A percentile compares a stretch with the other conserved stretches of the same genome.
These are phyloP conservation scores for Adelosebastes latens DNA, from an alignment of 2,797 vertebrate genomes.

Conservation along the genomic window DNA sequence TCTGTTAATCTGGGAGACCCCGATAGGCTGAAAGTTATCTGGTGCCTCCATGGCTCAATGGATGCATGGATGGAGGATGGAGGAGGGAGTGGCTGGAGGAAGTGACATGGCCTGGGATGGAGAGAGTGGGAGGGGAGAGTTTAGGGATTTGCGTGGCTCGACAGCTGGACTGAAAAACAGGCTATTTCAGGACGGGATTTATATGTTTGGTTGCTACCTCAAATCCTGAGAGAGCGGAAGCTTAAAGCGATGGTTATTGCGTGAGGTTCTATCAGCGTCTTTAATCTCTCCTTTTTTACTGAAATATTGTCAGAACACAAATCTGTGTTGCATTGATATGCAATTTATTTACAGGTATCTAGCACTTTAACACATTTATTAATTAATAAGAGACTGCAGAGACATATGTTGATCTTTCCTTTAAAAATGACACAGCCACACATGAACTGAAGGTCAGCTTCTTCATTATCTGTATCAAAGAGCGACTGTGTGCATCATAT, in stretches of 20 bases:
- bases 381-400: neutral
- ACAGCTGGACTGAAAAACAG: slow-evolving; percentile 85
- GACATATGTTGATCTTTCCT: neutral
- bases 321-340: neutral
- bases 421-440: neutral
- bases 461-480: neutral
- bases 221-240: slow-evolving; percentile 76
- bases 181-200: slow-evolving; percentile 86
- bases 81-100: slow-evolving; percentile 65
- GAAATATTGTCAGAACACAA: slow-evolving; percentile 35
- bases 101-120: slow-evolving; percentile 74
- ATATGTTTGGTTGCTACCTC: slow-evolving; percentile 81
- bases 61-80: slow-evolving; percentile 42
- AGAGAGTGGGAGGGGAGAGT: slow-evolving; percentile 74
- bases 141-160: slow-evolving; percentile 82
- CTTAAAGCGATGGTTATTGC: slow-evolving; percentile 70
- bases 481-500: neutral
- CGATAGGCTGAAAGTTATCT: slow-evolving; percentile 51
- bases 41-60: slow-evolving; percentile 52
- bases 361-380: neutral
- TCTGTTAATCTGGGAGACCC: slow-evolving; percentile 65
- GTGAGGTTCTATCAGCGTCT: slow-evolving; percentile 55
- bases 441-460: neutral
- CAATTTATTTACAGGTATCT: neutral
- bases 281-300: slow-evolving; percentile 60